These are phyloP conservation scores for Enteromius argenteus DNA, from an alignment of 2,797 vertebrate species.

Conservation along the genomic window DNA sequence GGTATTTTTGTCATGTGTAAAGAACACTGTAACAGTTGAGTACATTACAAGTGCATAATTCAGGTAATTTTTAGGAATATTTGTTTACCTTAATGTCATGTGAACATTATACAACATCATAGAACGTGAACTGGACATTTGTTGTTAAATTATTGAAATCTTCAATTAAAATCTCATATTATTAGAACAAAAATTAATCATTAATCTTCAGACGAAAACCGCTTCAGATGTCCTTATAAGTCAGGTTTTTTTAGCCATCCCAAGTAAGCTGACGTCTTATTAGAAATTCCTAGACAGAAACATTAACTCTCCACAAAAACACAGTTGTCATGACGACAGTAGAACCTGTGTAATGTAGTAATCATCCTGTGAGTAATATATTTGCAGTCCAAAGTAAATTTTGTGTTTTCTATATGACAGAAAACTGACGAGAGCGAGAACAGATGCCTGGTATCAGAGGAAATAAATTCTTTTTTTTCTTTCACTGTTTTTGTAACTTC, in stretches of 20 bases:
- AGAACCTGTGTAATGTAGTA: background rate
- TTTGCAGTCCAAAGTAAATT: conserved; percentile 18
- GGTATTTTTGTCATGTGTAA: background rate
- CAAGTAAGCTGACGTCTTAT: background rate
- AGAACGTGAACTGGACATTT: background rate
- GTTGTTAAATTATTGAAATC: background rate
- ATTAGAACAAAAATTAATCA: background rate
- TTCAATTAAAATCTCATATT: background rate
- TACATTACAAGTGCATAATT: background rate
- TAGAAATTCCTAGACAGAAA: background rate
- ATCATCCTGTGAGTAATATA: conserved; percentile 18
- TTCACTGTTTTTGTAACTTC: background rate
- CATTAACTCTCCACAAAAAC: conserved; percentile 5
- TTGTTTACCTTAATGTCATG: background rate
- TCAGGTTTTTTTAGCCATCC: background rate
- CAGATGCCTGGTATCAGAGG: conserved; percentile 4
- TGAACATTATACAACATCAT: background rate
- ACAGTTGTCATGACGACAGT: background rate
- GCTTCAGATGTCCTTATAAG: background rate
- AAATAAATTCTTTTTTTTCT: background rate
- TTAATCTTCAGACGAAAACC: background rate
- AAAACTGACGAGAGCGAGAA: background rate
- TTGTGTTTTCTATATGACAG: conserved; percentile 15
- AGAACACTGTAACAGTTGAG: background rate
- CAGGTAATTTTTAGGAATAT: background rate